Evolutionary conservation across 1,140 invertebrate species (phyloP), one percentile per base, ranked within the genome.

Genomic region (Anastatus disparis): DNA sequence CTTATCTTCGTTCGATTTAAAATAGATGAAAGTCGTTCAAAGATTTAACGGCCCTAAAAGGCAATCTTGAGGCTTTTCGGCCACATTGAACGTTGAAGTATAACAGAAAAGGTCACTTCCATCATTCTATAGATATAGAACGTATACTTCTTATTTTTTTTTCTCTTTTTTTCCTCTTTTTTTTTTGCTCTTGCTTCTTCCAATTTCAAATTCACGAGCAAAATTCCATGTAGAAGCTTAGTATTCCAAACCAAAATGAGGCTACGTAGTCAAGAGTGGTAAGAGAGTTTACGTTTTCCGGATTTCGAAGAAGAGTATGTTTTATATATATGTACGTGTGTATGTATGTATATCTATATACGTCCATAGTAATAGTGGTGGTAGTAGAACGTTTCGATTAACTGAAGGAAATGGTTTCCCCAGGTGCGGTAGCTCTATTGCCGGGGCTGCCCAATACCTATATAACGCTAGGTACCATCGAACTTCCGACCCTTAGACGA

Each of bases 361-460:
- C 31, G 4, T 10, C 31, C 31, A n/a, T n/a, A n/a, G n/a, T n/a
- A n/a, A n/a, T n/a, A n/a, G n/a, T n/a, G 73, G n/a, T n/a, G n/a
- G n/a, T n/a, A n/a, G n/a, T n/a, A n/a, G 74, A 79, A 75, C 78
- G 75, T 79, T 81, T 81, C 79, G 78, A 81, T 81, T 81, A 81
- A 78, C 68, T 70, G 63, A 59, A 76, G 78, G 78, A 81, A 81
- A 81, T 79, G 76, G 77, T 76, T 76, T 79, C 74, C 76, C 73
- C 76, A 76, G 77, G 77, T 80, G 78, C 75, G 74, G 76, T 74
- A 63, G 75, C 75, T 76, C 77, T 76, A 79, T 78, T 80, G 74
- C 76, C 72, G 64, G 71, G n/a, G 64, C 71, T 20, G 22, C 3
- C 17, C 52, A 26, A 2, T n/a, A n/a, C n/a, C n/a, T n/a, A n/a